Evolutionary conservation across 2,113 vertebrate genomes (phyloP).

Genomic region (Choloepus hoffmanni): DNA sequence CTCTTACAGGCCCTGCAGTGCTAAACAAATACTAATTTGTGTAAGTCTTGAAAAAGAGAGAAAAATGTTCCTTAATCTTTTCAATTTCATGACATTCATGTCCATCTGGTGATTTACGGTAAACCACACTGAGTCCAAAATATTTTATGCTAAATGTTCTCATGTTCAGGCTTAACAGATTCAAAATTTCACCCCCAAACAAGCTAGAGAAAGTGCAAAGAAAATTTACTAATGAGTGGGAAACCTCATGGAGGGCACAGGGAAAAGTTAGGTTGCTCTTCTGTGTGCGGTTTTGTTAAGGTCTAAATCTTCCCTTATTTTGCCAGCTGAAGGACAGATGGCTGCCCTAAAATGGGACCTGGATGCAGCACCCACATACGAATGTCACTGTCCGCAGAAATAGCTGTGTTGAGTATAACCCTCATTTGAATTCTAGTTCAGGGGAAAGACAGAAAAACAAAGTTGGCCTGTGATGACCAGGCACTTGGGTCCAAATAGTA

Average conservation of each 20-base stretch:
- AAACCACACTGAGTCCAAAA: constrained; percentile 48
- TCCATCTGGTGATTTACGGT: constrained; percentile 41
- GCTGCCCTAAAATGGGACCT: constrained; percentile 79
- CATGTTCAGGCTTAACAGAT: not conserved
- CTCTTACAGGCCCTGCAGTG: constrained; percentile 30
- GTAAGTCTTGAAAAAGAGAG: not conserved
- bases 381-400: constrained; percentile 77
- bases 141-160: not conserved
- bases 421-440: constrained; percentile 80
- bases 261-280: constrained; percentile 51
- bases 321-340: constrained; percentile 80
- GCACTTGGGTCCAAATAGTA: constrained; percentile 43
- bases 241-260: not conserved
- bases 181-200: not conserved
- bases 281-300: constrained; percentile 75
- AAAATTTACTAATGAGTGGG: constrained; percentile 59
- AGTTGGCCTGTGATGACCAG: constrained; percentile 73
- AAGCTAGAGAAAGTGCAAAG: not conserved
- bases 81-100: constrained; percentile 51
- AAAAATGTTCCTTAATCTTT: constrained; percentile 56
- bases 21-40: constrained; percentile 49
- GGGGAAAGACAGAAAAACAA: constrained; percentile 75
- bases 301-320: constrained; percentile 80
- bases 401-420: constrained; percentile 81
- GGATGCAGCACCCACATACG: constrained; percentile 71